These are phyloP conservation scores for Coecobrya sp. DNA, from an alignment of 2,888 invertebrate species.

Conservation along the genomic window DNA sequence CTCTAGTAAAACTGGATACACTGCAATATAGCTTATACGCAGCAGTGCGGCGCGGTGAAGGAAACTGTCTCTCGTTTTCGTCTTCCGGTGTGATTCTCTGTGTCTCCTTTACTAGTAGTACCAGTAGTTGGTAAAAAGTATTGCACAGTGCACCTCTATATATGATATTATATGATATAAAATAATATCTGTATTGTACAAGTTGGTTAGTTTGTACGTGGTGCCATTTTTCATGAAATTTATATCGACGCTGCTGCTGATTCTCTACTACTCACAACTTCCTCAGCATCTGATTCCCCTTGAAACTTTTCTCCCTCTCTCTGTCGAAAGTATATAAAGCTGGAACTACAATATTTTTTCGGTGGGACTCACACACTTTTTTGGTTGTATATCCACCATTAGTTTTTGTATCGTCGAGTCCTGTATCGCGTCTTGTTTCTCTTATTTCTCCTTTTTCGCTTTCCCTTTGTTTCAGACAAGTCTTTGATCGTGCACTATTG, in stretches of 20 bases:
- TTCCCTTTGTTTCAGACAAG: constrained; percentile 66
- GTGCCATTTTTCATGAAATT: constrained; percentile 52
- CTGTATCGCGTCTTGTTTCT: background rate
- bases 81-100: constrained; percentile 73
- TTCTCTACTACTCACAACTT: background rate
- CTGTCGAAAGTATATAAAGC: background rate
- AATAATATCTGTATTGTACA: background rate
- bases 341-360: background rate
- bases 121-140: constrained; percentile 20
- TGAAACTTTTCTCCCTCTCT: constrained; percentile 60
- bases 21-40: background rate
- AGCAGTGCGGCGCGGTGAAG: constrained; percentile 32
- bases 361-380: background rate
- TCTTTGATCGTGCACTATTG: constrained; percentile 68
- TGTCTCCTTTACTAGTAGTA: constrained; percentile 3
- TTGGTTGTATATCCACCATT: background rate
- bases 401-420: background rate
- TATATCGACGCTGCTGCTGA: constrained; percentile 36
- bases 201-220: background rate
- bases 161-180: too few species aligned
- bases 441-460: background rate
- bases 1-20: background rate
- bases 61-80: constrained; percentile 71
- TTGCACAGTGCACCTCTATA: background rate
- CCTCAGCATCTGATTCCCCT: constrained; percentile 51